A percentile compares a stretch with the other conserved stretches of the same genome.
phyloP scores from a whole-genome alignment of 2,113 vertebrate species.

The Porphyrio hochstetteri region DNA sequence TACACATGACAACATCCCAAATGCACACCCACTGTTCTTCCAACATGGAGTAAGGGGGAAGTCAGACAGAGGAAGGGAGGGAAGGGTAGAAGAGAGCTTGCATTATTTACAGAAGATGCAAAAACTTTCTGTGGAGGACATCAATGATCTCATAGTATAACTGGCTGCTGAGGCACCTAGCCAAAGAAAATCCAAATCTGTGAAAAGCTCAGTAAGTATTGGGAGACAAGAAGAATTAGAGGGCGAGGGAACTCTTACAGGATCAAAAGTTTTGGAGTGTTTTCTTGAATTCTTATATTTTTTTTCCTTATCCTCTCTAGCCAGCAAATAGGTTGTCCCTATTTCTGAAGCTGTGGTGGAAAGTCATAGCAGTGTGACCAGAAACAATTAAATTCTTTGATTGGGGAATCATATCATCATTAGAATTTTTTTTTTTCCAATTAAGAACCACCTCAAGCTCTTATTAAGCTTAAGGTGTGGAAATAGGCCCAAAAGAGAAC shows the following conservation, averaged over 20 bases:
- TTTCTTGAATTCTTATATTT: not conserved
- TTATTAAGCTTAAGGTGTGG: not conserved
- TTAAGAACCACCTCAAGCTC: not conserved
- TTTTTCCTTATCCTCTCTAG: not conserved
- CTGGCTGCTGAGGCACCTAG: not conserved
- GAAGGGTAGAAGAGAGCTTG: not conserved
- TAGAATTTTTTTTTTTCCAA: not conserved
- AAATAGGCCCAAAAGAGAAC: not conserved
- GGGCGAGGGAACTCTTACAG: not conserved
- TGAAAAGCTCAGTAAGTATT: not conserved
- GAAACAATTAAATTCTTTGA: not conserved
- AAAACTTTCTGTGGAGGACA: not conserved
- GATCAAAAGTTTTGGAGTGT: not conserved
- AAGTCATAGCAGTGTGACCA: not conserved
- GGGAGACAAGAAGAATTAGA: not conserved
- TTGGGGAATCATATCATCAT: not conserved
- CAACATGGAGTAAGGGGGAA: not conserved
- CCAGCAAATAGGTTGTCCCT: not conserved
- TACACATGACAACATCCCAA: not conserved
- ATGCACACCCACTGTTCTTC: not conserved
- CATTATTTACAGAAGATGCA: not conserved
- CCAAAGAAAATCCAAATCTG: not conserved
- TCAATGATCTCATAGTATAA: accelerated
- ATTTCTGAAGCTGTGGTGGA: not conserved
- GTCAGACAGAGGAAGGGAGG: not conserved